These are phyloP conservation scores for Sebastes taczanowskii DNA, from an alignment of 2,797 vertebrate species.

Conservation along the genomic window DNA sequence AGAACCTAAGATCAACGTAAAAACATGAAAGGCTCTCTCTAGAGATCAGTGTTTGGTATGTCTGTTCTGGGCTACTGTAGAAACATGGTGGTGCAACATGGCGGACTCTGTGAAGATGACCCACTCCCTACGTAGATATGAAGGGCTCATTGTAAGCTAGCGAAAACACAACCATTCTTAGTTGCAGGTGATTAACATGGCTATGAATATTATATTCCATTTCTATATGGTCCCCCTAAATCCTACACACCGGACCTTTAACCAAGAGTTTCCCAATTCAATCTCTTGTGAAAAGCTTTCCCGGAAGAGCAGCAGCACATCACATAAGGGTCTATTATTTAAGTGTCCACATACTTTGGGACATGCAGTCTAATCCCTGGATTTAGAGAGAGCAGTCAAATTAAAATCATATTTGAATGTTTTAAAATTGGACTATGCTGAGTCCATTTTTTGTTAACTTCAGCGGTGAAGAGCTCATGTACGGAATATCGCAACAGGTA, in stretches of 20 bases:
- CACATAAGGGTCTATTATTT: background rate
- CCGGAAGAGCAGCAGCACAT: background rate
- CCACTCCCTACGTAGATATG: no score
- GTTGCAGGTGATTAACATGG: no score
- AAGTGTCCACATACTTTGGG: background rate
- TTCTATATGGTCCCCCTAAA: no score
- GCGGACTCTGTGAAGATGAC: no score
- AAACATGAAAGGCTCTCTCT: no score
- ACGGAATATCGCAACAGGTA: constrained; percentile 25
- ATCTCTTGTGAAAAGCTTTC: background rate
- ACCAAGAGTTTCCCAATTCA: background rate
- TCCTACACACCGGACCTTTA: background rate
- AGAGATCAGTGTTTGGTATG: no score
- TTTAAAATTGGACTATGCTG: background rate
- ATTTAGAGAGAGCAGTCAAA: background rate
- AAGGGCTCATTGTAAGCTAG: no score
- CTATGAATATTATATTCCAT: no score
- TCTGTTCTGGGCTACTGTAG: no score
- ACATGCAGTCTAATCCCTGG: background rate
- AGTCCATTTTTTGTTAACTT: background rate
- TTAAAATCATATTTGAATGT: background rate
- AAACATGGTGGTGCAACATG: no score
- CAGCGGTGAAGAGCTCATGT: background rate
- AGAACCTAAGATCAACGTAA: no score
- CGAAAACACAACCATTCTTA: no score